Conservation (phyloP, 2,888 invertebrate species). For the Aphodius sticticus region DNA sequence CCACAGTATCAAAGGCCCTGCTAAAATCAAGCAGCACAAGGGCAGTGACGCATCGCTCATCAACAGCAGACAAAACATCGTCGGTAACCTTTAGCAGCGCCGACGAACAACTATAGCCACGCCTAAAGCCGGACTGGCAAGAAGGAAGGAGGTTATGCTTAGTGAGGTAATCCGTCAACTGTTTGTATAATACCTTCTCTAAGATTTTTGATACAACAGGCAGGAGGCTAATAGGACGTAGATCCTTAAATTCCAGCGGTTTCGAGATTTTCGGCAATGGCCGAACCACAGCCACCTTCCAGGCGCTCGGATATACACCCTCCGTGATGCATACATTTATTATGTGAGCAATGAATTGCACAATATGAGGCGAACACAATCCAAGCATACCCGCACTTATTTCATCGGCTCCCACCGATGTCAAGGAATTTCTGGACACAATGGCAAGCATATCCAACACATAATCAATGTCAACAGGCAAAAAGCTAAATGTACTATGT, state of each 20-base stretch:
- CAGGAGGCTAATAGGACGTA: slow-evolving; percentile 5
- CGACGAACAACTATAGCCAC: slow-evolving; percentile 1
- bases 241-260: slow-evolving; percentile 4
- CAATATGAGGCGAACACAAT: slow-evolving; percentile 4
- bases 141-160: background rate
- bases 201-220: slow-evolving; percentile 4
- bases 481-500: too few species aligned
- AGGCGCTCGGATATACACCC: background rate
- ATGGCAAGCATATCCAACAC: too few species aligned
- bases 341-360: slow-evolving; percentile 8
- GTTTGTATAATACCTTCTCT: background rate
- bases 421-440: too few species aligned
- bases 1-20: too few species aligned
- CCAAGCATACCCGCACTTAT: background rate
- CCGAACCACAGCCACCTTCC: background rate
- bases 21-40: too few species aligned
- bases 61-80: background rate
- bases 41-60: too few species aligned
- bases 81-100: slow-evolving; percentile 15
- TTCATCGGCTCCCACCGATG: background rate
- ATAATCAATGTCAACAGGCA: too few species aligned
- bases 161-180: background rate
- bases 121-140: slow-evolving; percentile 5
- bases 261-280: background rate
- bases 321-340: background rate